These are phyloP conservation scores for Tenthredo scrophulariae DNA, from an alignment of 2,888 invertebrate genomes.

Conservation along the genomic window DNA sequence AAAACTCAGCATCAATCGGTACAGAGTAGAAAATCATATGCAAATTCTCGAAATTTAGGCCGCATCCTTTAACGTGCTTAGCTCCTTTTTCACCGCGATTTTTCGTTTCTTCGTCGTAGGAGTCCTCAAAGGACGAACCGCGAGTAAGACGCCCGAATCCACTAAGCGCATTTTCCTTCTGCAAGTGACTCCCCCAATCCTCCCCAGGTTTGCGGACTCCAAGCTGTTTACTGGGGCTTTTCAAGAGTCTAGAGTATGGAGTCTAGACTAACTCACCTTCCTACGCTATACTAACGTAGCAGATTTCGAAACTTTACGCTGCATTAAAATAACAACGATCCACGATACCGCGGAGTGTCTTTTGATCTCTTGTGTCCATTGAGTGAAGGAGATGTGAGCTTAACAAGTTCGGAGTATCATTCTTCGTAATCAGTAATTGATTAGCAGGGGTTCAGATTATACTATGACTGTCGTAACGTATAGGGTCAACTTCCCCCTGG, in stretches of 20 bases:
- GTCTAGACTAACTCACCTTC: not conserved
- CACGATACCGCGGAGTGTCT: not conserved
- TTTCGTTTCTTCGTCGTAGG: not conserved
- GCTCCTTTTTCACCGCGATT: conserved; percentile 10
- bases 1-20: conserved; percentile 2
- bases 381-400: not conserved
- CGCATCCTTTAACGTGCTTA: conserved; percentile 39
- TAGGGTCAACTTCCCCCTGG: not conserved
- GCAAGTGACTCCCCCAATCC: not conserved
- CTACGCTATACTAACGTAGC: not conserved
- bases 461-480: not conserved
- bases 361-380: not conserved
- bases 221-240: not conserved
- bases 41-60: conserved; percentile 21
- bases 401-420: not conserved
- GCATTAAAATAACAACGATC: not conserved
- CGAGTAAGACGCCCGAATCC: conserved; percentile 40
- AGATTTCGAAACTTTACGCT: not conserved
- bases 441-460: not conserved
- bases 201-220: too few relatives aligned
- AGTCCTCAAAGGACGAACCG: conserved; percentile 47
- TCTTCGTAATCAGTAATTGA: not conserved
- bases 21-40: conserved; percentile 37
- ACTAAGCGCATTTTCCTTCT: conserved; percentile 58
- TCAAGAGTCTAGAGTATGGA: not conserved